A percentile compares a stretch with the other conserved stretches of the same genome.
Evolutionary conservation across 2,113 vertebrate genomes (phyloP).

Genomic region (Rhineura floridana): DNA sequence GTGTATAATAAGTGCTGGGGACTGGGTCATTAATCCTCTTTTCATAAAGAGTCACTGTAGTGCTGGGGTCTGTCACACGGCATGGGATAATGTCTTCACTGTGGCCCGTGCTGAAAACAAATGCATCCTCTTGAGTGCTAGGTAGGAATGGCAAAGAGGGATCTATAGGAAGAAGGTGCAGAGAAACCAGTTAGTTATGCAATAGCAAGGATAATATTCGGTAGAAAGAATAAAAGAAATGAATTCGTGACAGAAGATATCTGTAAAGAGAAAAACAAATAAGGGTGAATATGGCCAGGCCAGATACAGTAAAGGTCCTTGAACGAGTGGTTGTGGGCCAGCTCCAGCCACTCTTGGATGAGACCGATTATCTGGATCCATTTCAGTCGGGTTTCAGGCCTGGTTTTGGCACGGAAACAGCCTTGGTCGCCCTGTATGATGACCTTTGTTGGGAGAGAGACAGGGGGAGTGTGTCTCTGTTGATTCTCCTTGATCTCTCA

Average conservation of each 20-base stretch:
- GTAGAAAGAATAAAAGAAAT: background rate
- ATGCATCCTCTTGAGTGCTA: conserved; percentile 63
- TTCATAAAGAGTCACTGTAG: conserved; percentile 87
- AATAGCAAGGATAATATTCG: background rate
- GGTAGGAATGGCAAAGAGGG: conserved; percentile 85
- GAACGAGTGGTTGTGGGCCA: no score
- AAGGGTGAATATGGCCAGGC: background rate
- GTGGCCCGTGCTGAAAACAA: conserved; percentile 84
- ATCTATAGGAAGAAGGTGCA: conserved; percentile 73
- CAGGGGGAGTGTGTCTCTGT: no score
- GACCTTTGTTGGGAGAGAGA: no score
- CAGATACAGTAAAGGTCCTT: background rate
- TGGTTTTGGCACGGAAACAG: no score
- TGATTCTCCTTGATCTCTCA: no score
- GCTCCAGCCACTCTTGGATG: no score
- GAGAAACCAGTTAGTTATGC: background rate
- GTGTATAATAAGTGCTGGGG: conserved; percentile 80
- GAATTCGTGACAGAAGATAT: background rate
- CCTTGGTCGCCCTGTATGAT: no score
- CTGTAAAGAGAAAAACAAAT: background rate
- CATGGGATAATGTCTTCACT: conserved; percentile 87
- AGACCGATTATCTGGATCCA: no score
- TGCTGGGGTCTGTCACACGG: conserved; percentile 87
- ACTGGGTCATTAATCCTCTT: conserved; percentile 76
- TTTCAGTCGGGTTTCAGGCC: no score